Conservation (phyloP, 1,140 invertebrate species). For the Drosophila guanche region DNA sequence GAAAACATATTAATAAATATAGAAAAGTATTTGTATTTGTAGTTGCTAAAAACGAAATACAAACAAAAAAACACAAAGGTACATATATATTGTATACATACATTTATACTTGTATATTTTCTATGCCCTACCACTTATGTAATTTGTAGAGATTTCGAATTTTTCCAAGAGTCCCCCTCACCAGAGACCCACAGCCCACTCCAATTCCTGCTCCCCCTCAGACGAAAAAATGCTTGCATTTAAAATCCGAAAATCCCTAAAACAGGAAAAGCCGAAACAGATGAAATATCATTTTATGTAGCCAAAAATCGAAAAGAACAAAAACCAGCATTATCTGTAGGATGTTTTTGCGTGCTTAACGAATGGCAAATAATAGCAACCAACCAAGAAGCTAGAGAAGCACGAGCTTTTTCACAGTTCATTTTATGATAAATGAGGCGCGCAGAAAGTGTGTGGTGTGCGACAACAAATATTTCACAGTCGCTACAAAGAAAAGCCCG, state of each 20-base stretch:
- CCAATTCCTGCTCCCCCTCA: conserved; percentile 6
- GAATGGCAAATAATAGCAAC: conserved; percentile 8
- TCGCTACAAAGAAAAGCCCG: conserved; percentile 30
- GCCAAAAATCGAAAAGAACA: conserved; percentile 24
- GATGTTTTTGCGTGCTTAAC: conserved; percentile 32
- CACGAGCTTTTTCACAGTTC: conserved; percentile 28
- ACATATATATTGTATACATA: conserved; percentile 71
- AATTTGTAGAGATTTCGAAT: conserved; percentile 78
- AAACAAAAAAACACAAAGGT: conserved; percentile 57
- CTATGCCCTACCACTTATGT: conserved; percentile 80
- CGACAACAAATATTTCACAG: conserved; percentile 15
- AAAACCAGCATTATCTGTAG: conserved; percentile 31
- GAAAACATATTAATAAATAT: conserved; percentile 59
- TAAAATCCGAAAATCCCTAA: conserved; percentile 37
- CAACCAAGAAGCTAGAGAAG: conserved; percentile 1
- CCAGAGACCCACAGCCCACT: not conserved
- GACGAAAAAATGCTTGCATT: conserved; percentile 60
- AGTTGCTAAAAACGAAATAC: conserved; percentile 68
- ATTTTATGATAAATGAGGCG: conserved; percentile 36
- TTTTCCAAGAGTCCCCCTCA: conserved; percentile 39
- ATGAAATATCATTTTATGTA: conserved; percentile 55
- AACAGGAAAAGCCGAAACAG: conserved; percentile 16
- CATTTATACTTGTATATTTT: conserved; percentile 81
- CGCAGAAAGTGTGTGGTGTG: not conserved
- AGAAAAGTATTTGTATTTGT: conserved; percentile 81